Evolutionary conservation across 2,888 invertebrate species (phyloP).

Genomic region (Drosophila austrosaltans): DNA sequence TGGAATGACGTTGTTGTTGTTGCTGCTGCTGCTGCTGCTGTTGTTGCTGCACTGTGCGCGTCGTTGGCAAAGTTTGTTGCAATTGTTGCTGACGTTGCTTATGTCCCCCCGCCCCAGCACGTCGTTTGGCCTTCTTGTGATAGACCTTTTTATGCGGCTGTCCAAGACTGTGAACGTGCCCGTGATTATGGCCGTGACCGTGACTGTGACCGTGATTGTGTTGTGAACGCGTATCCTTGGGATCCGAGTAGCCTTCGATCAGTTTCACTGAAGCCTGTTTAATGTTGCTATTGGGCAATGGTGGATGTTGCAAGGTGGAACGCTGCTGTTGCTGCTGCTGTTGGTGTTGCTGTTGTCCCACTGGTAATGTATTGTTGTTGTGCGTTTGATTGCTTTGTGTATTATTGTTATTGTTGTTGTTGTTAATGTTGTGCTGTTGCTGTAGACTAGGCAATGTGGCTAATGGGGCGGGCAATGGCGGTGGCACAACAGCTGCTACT

Average conservation of each 20-base stretch:
- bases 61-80: slow-evolving; percentile 58
- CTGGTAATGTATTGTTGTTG: slow-evolving; percentile 68
- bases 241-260: slow-evolving; percentile 83
- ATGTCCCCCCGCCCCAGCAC: slow-evolving; percentile 60
- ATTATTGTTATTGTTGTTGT: slow-evolving; percentile 34
- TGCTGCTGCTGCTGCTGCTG: slow-evolving; percentile 57
- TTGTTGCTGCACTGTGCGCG: slow-evolving; percentile 51
- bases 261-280: slow-evolving; percentile 82
- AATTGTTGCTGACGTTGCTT: slow-evolving; percentile 64
- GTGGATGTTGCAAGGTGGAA: slow-evolving; percentile 70
- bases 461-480: slow-evolving; percentile 72
- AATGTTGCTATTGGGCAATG: slow-evolving; percentile 79
- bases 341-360: slow-evolving; percentile 46
- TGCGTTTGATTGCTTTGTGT: slow-evolving; percentile 34
- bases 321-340: slow-evolving; percentile 58
- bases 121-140: slow-evolving; percentile 81
- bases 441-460: slow-evolving; percentile 71
- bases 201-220: slow-evolving; percentile 45
- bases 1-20: slow-evolving; percentile 64
- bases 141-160: slow-evolving; percentile 80
- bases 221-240: slow-evolving; percentile 81
- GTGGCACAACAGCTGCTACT: slow-evolving; percentile 59
- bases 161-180: slow-evolving; percentile 17
- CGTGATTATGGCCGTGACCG: slow-evolving; percentile 57
- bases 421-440: slow-evolving; percentile 39